Percentiles rank a stretch among this genome's conserved stretches.
These are phyloP conservation scores for Scaptomyza flava DNA, from an alignment of 2,888 invertebrate species.

Conservation along the genomic window DNA sequence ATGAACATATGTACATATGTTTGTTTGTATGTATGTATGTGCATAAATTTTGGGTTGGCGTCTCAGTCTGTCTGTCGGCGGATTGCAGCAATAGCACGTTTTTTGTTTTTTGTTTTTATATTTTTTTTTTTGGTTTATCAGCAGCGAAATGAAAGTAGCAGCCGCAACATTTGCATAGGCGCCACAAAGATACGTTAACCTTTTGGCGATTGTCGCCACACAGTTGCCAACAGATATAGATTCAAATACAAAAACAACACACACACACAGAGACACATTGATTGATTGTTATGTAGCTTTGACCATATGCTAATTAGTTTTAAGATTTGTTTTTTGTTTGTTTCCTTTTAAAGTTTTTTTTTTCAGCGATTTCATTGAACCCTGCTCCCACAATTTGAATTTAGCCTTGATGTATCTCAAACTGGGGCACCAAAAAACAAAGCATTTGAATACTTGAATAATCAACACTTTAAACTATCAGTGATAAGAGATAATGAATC, in stretches of 20 bases:
- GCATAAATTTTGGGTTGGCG: slow-evolving; percentile 16
- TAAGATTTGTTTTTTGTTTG: slow-evolving; percentile 14
- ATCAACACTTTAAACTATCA: neutral
- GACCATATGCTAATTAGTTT: slow-evolving; percentile 42
- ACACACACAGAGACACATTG: slow-evolving; percentile 16
- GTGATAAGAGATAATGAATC: neutral
- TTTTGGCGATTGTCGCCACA: slow-evolving; percentile 44
- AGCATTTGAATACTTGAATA: neutral
- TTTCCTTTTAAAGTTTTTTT: neutral
- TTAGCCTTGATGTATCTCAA: neutral
- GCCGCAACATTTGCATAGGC: slow-evolving; percentile 64
- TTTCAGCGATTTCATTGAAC: slow-evolving; percentile 36
- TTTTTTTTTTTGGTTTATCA: slow-evolving; percentile 32
- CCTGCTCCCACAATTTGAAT: slow-evolving; percentile 14
- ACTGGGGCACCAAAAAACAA: slow-evolving; percentile 8
- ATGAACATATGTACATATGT: slow-evolving; percentile 2
- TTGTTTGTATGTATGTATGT: neutral
- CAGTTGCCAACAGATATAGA: slow-evolving; percentile 22
- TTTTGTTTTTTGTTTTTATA: neutral
- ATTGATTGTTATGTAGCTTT: slow-evolving; percentile 33
- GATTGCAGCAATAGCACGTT: slow-evolving; percentile 60
- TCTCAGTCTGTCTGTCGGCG: slow-evolving; percentile 3
- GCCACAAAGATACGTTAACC: slow-evolving; percentile 64
- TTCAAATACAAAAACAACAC: slow-evolving; percentile 7
- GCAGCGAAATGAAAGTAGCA: slow-evolving; percentile 57